Percentiles rank a stretch among this genome's conserved stretches.
phyloP scores from a whole-genome alignment of 2,888 invertebrate species.

The Erebia epiphron region DNA sequence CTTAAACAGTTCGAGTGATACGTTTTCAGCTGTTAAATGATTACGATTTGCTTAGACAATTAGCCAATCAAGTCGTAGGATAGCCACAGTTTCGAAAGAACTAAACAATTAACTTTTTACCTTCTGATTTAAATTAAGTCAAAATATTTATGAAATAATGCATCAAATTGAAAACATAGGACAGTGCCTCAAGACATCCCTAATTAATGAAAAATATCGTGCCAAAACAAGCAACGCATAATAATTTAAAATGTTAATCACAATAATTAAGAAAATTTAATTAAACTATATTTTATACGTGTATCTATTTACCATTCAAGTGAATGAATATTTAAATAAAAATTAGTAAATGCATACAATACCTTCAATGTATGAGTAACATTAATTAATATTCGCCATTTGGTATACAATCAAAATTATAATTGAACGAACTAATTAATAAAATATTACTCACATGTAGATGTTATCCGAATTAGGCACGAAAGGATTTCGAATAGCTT shows the following conservation, averaged over 20 bases:
- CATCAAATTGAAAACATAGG: neutral
- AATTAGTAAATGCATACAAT: neutral
- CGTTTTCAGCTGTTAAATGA: no score
- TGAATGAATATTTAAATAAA: slow-evolving; percentile 1
- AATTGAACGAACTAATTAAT: neutral
- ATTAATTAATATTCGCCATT: neutral
- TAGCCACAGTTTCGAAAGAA: no score
- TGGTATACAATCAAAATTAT: no score
- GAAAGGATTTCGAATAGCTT: slow-evolving; percentile 33
- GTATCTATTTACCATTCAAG: neutral
- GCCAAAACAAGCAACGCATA: slow-evolving; percentile 3
- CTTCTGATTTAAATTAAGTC: neutral
- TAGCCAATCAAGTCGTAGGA: no score
- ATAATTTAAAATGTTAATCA: neutral
- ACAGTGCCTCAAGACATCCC: neutral
- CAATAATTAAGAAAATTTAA: neutral
- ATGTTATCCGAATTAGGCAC: slow-evolving; percentile 35
- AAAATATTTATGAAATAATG: neutral
- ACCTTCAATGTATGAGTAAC: neutral
- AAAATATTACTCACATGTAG: slow-evolving; percentile 39
- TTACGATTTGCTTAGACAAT: no score
- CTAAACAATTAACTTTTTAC: neutral
- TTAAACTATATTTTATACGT: neutral
- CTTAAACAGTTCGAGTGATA: no score
- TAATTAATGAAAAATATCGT: neutral